Conservation (phyloP, 2,797 vertebrate species). For the Pseudochromis fuscus region DNA sequence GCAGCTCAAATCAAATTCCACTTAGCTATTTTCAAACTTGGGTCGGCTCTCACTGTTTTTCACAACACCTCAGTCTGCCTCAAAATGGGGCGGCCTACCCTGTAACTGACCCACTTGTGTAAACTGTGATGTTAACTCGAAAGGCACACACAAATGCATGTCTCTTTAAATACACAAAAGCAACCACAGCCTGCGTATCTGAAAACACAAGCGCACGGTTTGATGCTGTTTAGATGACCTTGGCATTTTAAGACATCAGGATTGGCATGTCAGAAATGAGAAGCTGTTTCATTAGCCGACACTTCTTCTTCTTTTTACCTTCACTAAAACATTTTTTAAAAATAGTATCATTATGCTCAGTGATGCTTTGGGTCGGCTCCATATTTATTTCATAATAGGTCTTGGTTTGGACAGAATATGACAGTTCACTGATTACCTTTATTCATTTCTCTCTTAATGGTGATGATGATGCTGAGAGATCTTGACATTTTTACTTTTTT, state of each 20-base stretch:
- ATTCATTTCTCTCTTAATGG: not conserved
- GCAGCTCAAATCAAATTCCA: slow-evolving; percentile 73
- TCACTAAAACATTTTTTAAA: too few relatives aligned
- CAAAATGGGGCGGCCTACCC: slow-evolving; percentile 47
- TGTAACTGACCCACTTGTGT: slow-evolving; percentile 60
- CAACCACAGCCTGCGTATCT: not conserved
- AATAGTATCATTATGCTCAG: not conserved
- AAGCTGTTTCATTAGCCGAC: not conserved
- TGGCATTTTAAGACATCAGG: not conserved
- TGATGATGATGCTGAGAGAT: not conserved
- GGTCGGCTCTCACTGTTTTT: slow-evolving; percentile 52
- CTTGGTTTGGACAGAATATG: not conserved
- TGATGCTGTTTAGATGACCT: slow-evolving; percentile 9
- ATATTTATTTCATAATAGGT: slow-evolving; percentile 12
- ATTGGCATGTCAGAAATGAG: not conserved
- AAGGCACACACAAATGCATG: slow-evolving; percentile 11
- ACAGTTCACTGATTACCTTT: slow-evolving; percentile 11
- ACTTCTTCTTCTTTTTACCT: not conserved
- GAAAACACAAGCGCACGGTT: not conserved
- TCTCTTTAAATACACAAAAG: not conserved
- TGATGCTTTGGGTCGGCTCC: not conserved
- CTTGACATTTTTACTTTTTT: not conserved
- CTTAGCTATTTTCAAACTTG: slow-evolving; percentile 73
- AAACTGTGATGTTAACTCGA: slow-evolving; percentile 48
- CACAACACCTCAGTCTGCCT: slow-evolving; percentile 45